Conservation (phyloP, 2,888 invertebrate genomes). For the Slavum lentiscoides region DNA sequence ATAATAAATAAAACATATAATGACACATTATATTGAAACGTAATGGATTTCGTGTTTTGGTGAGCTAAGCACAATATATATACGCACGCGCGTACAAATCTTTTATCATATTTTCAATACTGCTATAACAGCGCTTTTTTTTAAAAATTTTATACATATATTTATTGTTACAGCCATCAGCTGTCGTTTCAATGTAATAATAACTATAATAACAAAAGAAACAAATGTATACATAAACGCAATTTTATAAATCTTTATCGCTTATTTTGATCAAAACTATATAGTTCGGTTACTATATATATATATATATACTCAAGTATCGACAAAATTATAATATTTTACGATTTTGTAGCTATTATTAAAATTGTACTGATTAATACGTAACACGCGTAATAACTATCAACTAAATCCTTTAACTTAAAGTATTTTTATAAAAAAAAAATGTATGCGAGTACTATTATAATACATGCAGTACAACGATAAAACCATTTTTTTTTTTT, state of each 20-base stretch:
- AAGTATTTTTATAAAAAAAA: too few species aligned
- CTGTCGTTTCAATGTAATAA: slow-evolving; percentile 37
- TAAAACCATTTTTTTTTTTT: too few species aligned
- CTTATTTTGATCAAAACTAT: slow-evolving; percentile 10
- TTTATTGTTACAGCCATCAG: slow-evolving; percentile 43
- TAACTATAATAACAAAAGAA: slow-evolving; percentile 37
- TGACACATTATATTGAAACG: slow-evolving; percentile 45
- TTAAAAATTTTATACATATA: too few species aligned
- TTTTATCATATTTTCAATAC: slow-evolving; percentile 42
- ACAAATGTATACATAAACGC: slow-evolving; percentile 24
- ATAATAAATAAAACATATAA: slow-evolving; percentile 49
- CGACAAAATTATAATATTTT: slow-evolving; percentile 22
- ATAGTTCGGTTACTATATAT: slow-evolving; percentile 7
- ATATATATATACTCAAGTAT: not conserved
- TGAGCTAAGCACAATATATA: slow-evolving; percentile 45
- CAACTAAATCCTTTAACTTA: too few species aligned
- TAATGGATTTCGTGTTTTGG: slow-evolving; percentile 49
- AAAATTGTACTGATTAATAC: not conserved
- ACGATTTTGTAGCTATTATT: not conserved
- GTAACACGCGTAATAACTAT: too few species aligned
- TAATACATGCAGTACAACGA: too few species aligned
- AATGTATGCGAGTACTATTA: too few species aligned
- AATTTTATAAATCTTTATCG: slow-evolving; percentile 44
- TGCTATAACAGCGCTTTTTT: slow-evolving; percentile 27
- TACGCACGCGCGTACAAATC: slow-evolving; percentile 36